A percentile compares a stretch with the other conserved stretches of the same genome.
These are phyloP conservation scores for Anolis sagrei DNA, from an alignment of 2,113 vertebrate genomes.

Conservation along the genomic window DNA sequence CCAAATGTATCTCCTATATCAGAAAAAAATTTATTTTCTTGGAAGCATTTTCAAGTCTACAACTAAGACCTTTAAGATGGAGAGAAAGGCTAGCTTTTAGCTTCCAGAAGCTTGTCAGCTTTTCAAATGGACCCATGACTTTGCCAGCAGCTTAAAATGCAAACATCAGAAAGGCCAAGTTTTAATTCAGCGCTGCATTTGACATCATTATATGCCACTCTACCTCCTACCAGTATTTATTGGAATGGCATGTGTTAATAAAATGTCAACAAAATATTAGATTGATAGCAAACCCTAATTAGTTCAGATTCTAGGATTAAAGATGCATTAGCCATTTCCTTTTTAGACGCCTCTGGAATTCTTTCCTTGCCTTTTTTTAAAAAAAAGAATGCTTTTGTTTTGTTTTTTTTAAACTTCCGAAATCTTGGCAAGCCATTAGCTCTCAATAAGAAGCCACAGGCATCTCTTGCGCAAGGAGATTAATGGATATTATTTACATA, in stretches of 20 bases:
- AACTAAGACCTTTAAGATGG: background rate
- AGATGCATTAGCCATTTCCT: background rate
- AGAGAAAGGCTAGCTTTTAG: background rate
- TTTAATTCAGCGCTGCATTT: too few relatives aligned
- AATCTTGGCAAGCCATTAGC: background rate
- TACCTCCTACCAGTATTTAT: background rate
- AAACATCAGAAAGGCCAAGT: background rate
- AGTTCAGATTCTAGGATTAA: background rate
- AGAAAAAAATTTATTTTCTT: background rate
- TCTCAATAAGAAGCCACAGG: constrained; percentile 5
- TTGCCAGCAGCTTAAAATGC: background rate
- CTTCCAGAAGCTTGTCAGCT: background rate
- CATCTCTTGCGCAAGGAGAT: constrained; percentile 13
- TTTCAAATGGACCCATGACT: background rate
- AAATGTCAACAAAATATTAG: background rate
- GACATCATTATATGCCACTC: too few relatives aligned
- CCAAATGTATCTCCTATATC: background rate
- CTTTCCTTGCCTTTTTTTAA: accelerated
- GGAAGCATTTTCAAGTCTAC: too few relatives aligned
- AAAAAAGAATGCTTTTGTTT: background rate
- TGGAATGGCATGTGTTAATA: background rate
- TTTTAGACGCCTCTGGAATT: constrained; percentile 30
- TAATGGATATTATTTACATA: constrained; percentile 29
- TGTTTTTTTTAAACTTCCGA: background rate
- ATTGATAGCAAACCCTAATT: background rate